Conservation (phyloP, 2,888 invertebrate genomes). For the Thereva unica region DNA sequence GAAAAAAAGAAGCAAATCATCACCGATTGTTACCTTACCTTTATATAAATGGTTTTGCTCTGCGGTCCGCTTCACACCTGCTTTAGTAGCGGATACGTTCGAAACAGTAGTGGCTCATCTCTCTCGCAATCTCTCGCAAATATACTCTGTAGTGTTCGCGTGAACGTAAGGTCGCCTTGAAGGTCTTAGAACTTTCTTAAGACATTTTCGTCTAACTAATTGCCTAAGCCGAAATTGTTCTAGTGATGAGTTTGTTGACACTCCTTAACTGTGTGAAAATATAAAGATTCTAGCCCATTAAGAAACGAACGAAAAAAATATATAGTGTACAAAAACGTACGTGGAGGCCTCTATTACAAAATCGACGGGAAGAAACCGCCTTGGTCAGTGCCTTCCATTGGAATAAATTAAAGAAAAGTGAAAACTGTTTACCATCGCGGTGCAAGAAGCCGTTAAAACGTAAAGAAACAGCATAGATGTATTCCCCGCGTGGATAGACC, state of each 20-base stretch:
- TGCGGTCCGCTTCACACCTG: slow-evolving; percentile 43
- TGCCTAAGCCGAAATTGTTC: no score
- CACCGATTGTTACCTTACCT: slow-evolving; percentile 18
- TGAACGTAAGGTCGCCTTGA: no score
- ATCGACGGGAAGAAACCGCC: slow-evolving; percentile 3
- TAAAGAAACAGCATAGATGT: slow-evolving; percentile 14
- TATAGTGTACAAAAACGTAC: no score
- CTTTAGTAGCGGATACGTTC: slow-evolving; percentile 34
- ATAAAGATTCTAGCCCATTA: no score
- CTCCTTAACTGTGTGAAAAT: no score
- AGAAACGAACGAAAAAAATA: no score
- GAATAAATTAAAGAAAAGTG: slow-evolving; percentile 36
- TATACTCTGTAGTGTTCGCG: no score
- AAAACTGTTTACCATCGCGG: slow-evolving; percentile 26
- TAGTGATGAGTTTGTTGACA: no score
- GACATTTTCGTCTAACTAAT: no score
- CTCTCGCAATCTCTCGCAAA: no score
- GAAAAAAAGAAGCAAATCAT: slow-evolving; percentile 7
- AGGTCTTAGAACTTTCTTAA: no score
- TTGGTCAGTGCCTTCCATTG: slow-evolving; percentile 18
- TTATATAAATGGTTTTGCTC: slow-evolving; percentile 43
- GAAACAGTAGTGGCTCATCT: slow-evolving; percentile 6
- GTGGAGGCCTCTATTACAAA: not conserved
- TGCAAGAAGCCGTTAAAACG: slow-evolving; percentile 16
- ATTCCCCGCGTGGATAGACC: slow-evolving; percentile 13